These are phyloP conservation scores for Trachemys scripta DNA, from an alignment of 2,113 vertebrate species.

Conservation along the genomic window DNA sequence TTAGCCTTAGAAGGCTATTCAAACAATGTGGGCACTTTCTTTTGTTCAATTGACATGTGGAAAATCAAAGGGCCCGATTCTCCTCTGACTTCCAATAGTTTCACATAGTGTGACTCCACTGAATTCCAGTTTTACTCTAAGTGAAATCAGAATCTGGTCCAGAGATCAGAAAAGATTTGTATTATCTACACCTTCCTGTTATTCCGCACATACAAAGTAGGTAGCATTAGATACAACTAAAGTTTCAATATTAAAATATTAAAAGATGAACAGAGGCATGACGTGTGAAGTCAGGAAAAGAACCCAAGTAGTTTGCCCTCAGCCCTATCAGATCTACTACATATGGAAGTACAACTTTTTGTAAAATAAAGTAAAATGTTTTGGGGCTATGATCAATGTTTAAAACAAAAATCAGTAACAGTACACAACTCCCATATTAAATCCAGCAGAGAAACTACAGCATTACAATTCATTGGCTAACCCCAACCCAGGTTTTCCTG, in stretches of 20 bases:
- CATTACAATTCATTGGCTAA: neutral
- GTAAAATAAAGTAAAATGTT: neutral
- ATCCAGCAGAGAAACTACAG: neutral
- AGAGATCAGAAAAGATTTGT: neutral
- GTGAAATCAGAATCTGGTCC: neutral
- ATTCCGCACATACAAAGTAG: too few species aligned
- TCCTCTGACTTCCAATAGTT: neutral
- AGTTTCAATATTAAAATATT: neutral
- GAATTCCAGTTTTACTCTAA: neutral
- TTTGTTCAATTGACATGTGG: neutral
- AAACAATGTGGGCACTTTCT: neutral
- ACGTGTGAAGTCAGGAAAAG: neutral
- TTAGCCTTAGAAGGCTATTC: too few species aligned
- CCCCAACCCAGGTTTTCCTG: neutral
- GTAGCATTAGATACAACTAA: neutral
- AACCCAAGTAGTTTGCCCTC: neutral
- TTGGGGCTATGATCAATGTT: neutral
- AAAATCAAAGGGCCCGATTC: neutral
- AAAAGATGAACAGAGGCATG: neutral
- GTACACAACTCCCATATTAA: neutral
- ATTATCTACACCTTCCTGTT: neutral
- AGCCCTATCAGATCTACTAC: neutral
- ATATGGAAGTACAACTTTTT: neutral
- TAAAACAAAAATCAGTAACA: neutral
- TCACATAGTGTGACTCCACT: neutral